Base-by-base conservation (phyloP, 2,113 vertebrate species). In the Plecotus auritus region DNA sequence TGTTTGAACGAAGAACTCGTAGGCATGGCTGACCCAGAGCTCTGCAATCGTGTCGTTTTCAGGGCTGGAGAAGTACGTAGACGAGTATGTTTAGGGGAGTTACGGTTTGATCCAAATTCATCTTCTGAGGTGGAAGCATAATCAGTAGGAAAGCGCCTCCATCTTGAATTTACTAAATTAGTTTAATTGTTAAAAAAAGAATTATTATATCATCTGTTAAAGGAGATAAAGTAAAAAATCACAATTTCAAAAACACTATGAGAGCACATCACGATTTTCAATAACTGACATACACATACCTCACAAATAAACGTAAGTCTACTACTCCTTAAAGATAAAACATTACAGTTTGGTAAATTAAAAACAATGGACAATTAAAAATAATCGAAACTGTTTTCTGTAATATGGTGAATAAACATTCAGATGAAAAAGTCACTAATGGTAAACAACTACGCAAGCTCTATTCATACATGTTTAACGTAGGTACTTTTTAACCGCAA, bases 81-180 rank as follows among this genome's bases (percentile, higher is more conserved):
- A 96, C 99, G 99, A 56, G 98, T 98, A 85, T 99, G 99, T 98
- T 99, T 99, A 85, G 99, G 98, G 93, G 99, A 98, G 98, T 99
- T 99, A 97, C 99, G 99, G 98, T 98, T 99, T 97, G 99, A 99
- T 98, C 99, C 99, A 32, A 99, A 99, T 98, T 99, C 99, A 98
- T 99, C 99, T 98, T 99, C 99, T 54, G 99, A 99, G 97, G 99
- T 99, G 98, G 99, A 99, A 98, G 99, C 99, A 96, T 99, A 99
- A 98, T 99, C 99, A 84, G 99, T 99, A 76, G 99, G 99, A 98
- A 99, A 98, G 98, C 99, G 99, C 98, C 99, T 99, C 99, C 99
- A 99, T 98, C 99, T 98, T 98, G 99, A 99, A 98, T 99, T 99
- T 98, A 98, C 99, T 99, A 98, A 98, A 99, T 98, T 98, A 98